Evolutionary conservation across 2,888 invertebrate genomes (phyloP), one percentile per base, ranked within the genome.

Genomic region (Xestia rhomboidea): DNA sequence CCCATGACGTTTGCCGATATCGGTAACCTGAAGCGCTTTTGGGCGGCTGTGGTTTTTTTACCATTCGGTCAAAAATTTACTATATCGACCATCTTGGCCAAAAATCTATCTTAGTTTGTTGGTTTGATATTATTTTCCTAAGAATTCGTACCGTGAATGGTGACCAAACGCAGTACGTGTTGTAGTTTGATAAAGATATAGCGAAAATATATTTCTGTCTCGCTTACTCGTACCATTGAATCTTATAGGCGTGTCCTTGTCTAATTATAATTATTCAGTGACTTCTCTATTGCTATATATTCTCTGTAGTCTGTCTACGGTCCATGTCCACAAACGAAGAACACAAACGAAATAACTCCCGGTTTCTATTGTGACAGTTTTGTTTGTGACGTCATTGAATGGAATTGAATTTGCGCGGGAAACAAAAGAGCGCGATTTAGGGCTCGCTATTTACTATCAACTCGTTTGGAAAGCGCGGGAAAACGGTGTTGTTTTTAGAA

Each of bases 351-450:
- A 85, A 87, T 83, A 77, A 73, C 68, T 63, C 70, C 57, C 34
- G 34, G 69, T 74, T 81, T 73, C 76, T 73, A 76, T 68, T 68
- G 69, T 81, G 74, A 75, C 77, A 73, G 68, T 83, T 85, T 78
- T 76, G 72, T 83, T 76, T 75, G 82, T 81, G 68, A 86, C 83
- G 85, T 81, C 85, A 89, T 86, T 76, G 68, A 72, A 70, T 54
- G 77, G 73, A 85, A 90, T 89, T 85, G 86, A 85, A 85, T 90
- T 89, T 85, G 73, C 79, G 73, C 76, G 69, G 18, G 69, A 82
- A 82, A 87, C 84, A 88, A 89, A 83, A 86, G 84, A 79, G 72
- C 71, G 76, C 64, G 82, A 83, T 83, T 83, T 81, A 87, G 79
- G 79, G 77, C 67, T 76, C 68, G 49, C 68, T 87, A 83, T 88